Conservation (phyloP, 2,113 vertebrate genomes). For the Gracilinanus agilis region DNA sequence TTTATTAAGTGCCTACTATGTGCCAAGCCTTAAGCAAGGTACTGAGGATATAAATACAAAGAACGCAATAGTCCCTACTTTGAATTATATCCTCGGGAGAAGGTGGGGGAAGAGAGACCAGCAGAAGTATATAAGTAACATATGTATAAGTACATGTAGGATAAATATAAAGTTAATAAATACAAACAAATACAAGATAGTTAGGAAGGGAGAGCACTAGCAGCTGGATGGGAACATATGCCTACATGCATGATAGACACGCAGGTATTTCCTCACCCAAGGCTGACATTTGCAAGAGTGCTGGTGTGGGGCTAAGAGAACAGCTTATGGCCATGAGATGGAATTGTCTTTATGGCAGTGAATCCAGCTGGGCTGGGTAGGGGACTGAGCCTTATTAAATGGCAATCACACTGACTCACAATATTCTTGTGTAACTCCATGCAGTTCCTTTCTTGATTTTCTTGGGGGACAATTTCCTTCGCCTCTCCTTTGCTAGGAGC, state of each 20-base stretch:
- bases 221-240: background rate
- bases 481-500: slow-evolving; percentile 44
- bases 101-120: background rate
- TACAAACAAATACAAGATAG: background rate
- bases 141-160: background rate
- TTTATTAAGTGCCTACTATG: background rate
- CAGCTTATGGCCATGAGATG: background rate
- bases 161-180: background rate
- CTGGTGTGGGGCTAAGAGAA: background rate
- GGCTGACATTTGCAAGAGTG: background rate
- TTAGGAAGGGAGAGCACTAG: background rate
- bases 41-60: background rate
- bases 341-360: background rate
- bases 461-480: slow-evolving; percentile 24
- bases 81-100: background rate
- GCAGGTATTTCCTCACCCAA: background rate
- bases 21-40: background rate
- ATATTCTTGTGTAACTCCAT: background rate
- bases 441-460: slow-evolving; percentile 63
- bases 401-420: slow-evolving; percentile 17
- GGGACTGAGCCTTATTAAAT: slow-evolving; percentile 6
- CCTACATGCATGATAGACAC: background rate
- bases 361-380: background rate
- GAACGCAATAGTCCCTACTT: background rate
- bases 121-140: background rate